phyloP scores from a whole-genome alignment of 2,113 vertebrate species.

The Tyrannus savana region DNA sequence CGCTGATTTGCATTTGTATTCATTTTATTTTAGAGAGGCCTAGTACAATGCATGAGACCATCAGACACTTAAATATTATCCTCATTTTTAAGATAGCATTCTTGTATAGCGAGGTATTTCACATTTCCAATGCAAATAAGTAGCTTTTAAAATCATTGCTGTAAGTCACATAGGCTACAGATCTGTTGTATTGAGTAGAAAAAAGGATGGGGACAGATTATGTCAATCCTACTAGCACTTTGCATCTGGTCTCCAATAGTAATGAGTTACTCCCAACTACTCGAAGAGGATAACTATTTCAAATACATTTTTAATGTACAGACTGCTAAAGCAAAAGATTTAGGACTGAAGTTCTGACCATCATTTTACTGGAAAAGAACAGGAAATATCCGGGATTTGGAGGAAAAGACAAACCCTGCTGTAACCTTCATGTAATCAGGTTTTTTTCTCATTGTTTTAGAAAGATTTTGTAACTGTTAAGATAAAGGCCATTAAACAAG shows the following conservation, averaged over 20 bases:
- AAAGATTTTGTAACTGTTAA: not conserved
- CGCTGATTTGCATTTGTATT: conserved; percentile 16
- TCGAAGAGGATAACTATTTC: not conserved
- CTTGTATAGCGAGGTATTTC: not conserved
- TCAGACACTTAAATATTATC: not conserved
- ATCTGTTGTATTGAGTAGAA: not conserved
- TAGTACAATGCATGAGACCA: not conserved
- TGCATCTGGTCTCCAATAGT: not conserved
- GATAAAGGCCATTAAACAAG: not conserved
- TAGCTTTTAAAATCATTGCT: not conserved
- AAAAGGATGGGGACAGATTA: not conserved
- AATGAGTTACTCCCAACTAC: not conserved
- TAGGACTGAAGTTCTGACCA: not conserved
- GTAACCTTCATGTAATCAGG: not conserved
- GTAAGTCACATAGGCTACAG: not conserved
- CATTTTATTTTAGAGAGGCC: not conserved
- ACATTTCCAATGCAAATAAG: not conserved
- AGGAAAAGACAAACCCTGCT: not conserved
- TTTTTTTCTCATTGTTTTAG: not conserved
- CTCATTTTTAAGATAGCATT: not conserved
- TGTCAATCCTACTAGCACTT: not conserved
- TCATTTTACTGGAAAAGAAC: not conserved
- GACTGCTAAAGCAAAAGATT: not conserved
- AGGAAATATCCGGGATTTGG: not conserved
- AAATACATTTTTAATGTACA: not conserved